Conservation (phyloP, 1,140 invertebrate species). For the Tribolium castaneum region DNA sequence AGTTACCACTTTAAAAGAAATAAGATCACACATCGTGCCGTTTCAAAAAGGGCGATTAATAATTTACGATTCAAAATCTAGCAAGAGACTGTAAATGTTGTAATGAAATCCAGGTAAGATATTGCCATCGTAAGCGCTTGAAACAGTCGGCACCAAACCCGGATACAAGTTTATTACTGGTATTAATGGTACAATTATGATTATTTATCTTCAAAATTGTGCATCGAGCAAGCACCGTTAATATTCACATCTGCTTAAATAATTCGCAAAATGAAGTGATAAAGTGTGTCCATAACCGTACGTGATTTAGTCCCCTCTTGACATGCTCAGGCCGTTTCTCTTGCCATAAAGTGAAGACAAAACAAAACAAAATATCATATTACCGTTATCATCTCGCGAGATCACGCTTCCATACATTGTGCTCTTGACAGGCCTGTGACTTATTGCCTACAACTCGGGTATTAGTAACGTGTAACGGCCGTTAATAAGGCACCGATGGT, state of each 20-base stretch:
- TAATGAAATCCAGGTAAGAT: background rate
- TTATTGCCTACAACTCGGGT: constrained; percentile 36
- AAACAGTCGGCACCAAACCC: background rate
- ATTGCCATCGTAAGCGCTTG: background rate
- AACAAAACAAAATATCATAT: constrained; percentile 41
- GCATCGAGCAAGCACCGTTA: background rate
- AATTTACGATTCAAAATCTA: too few species aligned
- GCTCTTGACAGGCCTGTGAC: constrained; percentile 42
- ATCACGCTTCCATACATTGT: constrained; percentile 46
- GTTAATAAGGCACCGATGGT: constrained; percentile 28
- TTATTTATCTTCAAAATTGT: background rate
- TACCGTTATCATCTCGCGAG: constrained; percentile 44
- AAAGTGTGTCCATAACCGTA: constrained; percentile 1
- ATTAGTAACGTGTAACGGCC: constrained; percentile 33
- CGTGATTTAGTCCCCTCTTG: background rate
- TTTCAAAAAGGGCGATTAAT: too few species aligned
- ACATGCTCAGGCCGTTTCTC: background rate
- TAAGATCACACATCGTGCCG: background rate
- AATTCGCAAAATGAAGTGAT: background rate
- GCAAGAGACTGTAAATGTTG: too few species aligned
- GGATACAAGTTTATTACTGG: background rate
- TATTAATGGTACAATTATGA: background rate
- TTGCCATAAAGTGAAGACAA: constrained; percentile 20
- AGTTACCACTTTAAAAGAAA: background rate
- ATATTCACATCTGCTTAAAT: background rate